These are phyloP conservation scores for Pelosia muscerda DNA, from an alignment of 2,888 invertebrate species.

Conservation along the genomic window DNA sequence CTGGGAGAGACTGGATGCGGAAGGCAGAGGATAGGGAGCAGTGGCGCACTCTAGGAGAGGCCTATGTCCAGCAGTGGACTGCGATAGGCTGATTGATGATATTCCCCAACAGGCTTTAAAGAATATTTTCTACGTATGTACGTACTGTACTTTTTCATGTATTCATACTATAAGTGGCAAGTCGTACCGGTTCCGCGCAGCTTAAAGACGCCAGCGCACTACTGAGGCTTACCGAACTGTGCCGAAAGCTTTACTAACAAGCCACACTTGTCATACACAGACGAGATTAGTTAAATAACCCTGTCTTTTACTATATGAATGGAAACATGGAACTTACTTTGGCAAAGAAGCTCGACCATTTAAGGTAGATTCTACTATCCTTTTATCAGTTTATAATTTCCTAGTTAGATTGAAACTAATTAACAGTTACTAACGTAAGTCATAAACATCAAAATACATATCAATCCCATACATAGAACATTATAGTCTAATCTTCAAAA, in stretches of 20 bases:
- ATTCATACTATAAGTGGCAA: neutral
- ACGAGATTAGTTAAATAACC: constrained; percentile 46
- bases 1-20: no score
- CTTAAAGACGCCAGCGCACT: constrained; percentile 40
- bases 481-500: no score
- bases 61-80: no score
- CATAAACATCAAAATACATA: no score
- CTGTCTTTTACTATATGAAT: constrained; percentile 37
- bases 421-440: no score
- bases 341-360: constrained; percentile 15
- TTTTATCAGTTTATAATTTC: constrained; percentile 32
- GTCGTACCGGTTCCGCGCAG: constrained; percentile 19
- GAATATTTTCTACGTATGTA: neutral
- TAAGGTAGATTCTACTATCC: constrained; percentile 17
- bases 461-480: no score
- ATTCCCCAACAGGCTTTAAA: neutral
- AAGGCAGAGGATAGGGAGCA: no score
- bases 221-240: constrained; percentile 12
- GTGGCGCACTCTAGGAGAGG: no score
- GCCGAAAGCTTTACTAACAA: constrained; percentile 49
- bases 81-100: no score
- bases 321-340: constrained; percentile 31
- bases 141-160: neutral
- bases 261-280: constrained; percentile 46
- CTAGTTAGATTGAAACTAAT: constrained; percentile 27